These are phyloP conservation scores for Sus scrofa DNA, from an alignment of 2,113 vertebrate species.

Conservation along the genomic window T2T-Sscrofa CM000822.6:19713001-19713500, in stretches of 20 bases:
- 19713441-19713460: background rate
- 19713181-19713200: background rate
- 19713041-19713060: constrained; percentile 49
- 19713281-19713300: background rate
- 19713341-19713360: background rate
- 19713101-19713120: background rate
- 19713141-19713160: background rate
- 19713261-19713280: background rate
- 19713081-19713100: background rate
- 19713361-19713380: background rate
- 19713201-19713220: background rate
- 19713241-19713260: background rate
- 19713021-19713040: background rate
- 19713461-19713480: background rate
- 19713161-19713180: background rate
- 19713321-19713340: background rate
- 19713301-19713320: background rate
- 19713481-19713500: background rate
- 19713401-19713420: background rate
- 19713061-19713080: constrained; percentile 13
- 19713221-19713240: background rate
- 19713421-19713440: background rate
- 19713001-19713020: background rate
- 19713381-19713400: background rate
- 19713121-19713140: background rate